Evolutionary conservation across 1,140 invertebrate species (phyloP), one percentile per base, ranked within the genome.

Genomic region (Ceratosolen fusciceps): DNA sequence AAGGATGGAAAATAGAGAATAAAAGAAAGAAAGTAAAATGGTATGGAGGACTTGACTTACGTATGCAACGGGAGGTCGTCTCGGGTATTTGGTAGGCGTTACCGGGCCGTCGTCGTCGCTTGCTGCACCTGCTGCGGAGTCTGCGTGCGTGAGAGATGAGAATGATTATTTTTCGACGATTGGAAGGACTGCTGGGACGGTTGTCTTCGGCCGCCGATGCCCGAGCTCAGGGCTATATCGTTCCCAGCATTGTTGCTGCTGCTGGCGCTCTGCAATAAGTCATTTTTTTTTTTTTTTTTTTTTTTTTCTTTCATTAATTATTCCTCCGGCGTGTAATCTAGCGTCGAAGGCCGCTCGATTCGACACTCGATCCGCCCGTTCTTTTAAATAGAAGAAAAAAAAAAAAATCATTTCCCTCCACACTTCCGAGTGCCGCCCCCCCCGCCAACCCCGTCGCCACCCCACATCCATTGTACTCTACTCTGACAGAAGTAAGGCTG

Each of bases 131-230:
- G 10, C 47, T 80, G 72, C 1, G 62, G 82, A 21, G 82, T 77
- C 77, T 85, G 84, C 65, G 83, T 78, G 2, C 84, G 83, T 8
- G 84, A 87, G 31, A 84, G 82, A 68, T 85, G 83, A 16, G 86
- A 89, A 70, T 84, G 84, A 80, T 82, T 88, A 67, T 83, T 89
- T 80, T 88, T 90, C 4, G 87, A 89, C n/a, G 87, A 90, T 47
- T 90, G 85, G 74, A 89, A 90, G 26, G 89, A 90, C 77, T 89
- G 87, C 56, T 90, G 87, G 0, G 86, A 87, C 0, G 82, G 81
- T 74, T 83, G 82, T 58, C 86, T 84, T 14, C 85, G 80, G 43
- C 82, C 81, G 21, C 80, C 82, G 19, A 84, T 82, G 8, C 80
- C 79, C 10, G 84, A 77, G 56, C 83, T 83, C n/a, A 86, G 54